phyloP scores from a whole-genome alignment of 2,888 invertebrate species.

The Ectemnius continuus region DNA sequence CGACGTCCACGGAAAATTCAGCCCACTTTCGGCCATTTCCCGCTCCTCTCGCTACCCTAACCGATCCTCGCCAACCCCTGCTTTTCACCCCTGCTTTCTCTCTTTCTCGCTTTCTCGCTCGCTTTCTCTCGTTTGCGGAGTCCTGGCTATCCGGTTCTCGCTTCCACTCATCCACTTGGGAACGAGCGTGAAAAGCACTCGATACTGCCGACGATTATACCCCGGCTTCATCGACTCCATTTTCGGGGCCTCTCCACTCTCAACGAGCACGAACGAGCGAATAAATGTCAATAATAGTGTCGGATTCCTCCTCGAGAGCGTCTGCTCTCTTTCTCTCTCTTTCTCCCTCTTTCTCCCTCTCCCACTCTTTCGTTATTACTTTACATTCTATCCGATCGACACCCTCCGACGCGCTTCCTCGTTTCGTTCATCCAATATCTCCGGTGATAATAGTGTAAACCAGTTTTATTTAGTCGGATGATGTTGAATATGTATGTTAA shows the following conservation, averaged over 20 bases:
- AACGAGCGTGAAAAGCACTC: constrained; percentile 48
- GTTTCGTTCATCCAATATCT: too few relatives aligned
- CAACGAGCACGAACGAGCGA: constrained; percentile 11
- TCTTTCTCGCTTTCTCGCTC: background rate
- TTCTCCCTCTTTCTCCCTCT: too few relatives aligned
- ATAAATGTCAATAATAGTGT: constrained; percentile 35
- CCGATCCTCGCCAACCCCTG: background rate
- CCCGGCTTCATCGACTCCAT: constrained; percentile 1
- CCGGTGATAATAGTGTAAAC: too few relatives aligned
- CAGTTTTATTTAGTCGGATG: too few relatives aligned
- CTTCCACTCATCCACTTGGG: background rate
- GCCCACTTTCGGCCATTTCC: background rate
- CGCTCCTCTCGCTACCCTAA: background rate
- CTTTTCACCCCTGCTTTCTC: background rate
- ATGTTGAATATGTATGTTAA: too few relatives aligned
- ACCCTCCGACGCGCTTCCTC: too few relatives aligned
- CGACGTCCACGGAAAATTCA: constrained; percentile 10
- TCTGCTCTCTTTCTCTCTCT: too few relatives aligned
- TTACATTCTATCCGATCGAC: constrained; percentile 3
- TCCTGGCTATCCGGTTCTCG: background rate
- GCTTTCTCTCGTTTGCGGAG: background rate
- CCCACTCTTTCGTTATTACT: background rate
- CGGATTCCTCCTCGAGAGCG: background rate
- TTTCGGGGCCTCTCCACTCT: constrained; percentile 18
- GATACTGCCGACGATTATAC: constrained; percentile 43